Percentiles rank a stretch among this genome's conserved stretches.
Conservation (phyloP, 2,888 invertebrate genomes). For the Lycia hirtaria region DNA sequence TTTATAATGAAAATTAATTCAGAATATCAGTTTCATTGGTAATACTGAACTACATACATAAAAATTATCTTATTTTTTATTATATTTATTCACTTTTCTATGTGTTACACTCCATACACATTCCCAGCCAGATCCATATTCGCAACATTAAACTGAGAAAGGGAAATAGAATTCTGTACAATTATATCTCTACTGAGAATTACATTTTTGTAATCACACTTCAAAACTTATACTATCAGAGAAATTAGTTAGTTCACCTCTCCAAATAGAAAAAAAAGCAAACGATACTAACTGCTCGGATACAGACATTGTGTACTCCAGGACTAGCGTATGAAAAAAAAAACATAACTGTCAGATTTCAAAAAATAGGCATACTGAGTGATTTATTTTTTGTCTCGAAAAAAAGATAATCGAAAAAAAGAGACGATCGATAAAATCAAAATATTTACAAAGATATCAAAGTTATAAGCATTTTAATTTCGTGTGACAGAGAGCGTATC, state of each 20-base stretch:
- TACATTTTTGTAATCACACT: constrained; percentile 17
- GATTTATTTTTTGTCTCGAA: too few relatives aligned
- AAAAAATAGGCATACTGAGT: not conserved
- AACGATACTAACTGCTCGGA: constrained; percentile 2
- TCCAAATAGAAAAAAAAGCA: constrained; percentile 2
- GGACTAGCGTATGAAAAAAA: not conserved
- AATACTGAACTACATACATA: too few relatives aligned
- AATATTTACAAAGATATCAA: too few relatives aligned
- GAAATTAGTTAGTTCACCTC: constrained; percentile 3
- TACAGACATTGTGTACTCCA: not conserved
- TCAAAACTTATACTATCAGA: constrained; percentile 9
- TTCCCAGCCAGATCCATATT: constrained; percentile 3
- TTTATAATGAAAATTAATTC: too few relatives aligned
- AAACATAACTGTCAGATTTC: not conserved
- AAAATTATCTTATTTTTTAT: too few relatives aligned
- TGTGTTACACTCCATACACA: not conserved
- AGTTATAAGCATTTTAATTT: too few relatives aligned
- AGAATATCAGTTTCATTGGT: too few relatives aligned
- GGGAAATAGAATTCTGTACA: constrained; percentile 16
- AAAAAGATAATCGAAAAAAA: too few relatives aligned
- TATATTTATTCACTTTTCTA: too few relatives aligned
- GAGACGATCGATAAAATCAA: too few relatives aligned
- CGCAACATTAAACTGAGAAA: not conserved
- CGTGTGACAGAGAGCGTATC: too few relatives aligned
- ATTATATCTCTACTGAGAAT: constrained; percentile 20